Evolutionary conservation across 2,113 vertebrate genomes (phyloP).

Genomic region (Chionis minor): DNA sequence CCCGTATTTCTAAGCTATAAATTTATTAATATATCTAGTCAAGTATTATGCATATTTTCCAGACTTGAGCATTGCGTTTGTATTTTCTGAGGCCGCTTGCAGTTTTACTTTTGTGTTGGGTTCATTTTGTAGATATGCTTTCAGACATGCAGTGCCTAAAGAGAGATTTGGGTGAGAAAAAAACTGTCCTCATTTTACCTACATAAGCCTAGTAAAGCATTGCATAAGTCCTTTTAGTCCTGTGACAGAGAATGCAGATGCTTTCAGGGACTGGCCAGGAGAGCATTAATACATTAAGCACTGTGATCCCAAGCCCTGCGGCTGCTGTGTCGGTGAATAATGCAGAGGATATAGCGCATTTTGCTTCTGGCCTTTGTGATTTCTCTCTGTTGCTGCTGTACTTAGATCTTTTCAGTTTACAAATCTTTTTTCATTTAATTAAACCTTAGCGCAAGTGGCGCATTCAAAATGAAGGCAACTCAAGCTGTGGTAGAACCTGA

Average conservation of each 20-base stretch:
- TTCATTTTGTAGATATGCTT: neutral
- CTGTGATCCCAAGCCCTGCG: neutral
- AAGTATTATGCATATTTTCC: neutral
- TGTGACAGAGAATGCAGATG: neutral
- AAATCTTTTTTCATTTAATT: neutral
- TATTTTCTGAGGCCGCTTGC: neutral
- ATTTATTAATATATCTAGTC: neutral
- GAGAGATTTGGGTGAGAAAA: neutral
- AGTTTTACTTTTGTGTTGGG: neutral
- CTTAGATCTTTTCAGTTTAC: neutral
- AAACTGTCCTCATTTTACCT: neutral
- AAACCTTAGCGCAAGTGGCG: neutral
- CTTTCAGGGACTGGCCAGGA: neutral
- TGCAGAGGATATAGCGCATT: neutral
- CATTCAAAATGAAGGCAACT: constrained; percentile 5
- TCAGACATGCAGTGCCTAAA: neutral
- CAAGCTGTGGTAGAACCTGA: neutral
- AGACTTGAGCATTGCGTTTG: neutral
- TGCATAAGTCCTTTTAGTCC: neutral
- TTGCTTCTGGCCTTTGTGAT: neutral
- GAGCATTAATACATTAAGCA: neutral
- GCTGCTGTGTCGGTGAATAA: neutral
- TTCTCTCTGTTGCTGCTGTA: neutral
- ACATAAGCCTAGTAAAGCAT: neutral
- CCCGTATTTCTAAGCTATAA: neutral